These are phyloP conservation scores for Agrilus cyanescens DNA, from an alignment of 2,888 invertebrate genomes.

Conservation along the genomic window DNA sequence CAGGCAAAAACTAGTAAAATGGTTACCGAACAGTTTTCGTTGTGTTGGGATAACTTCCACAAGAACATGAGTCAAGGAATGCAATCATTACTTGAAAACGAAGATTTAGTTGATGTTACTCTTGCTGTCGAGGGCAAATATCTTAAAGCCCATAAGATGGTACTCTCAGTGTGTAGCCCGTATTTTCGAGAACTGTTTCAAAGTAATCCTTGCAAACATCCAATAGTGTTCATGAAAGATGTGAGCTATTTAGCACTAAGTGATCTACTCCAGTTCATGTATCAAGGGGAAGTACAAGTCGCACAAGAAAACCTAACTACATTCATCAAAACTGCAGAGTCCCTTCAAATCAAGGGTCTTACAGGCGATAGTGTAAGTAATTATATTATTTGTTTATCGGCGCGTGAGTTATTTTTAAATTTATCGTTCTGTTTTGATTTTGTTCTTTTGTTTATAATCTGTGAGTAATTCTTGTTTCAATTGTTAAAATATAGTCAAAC, in stretches of 20 bases:
- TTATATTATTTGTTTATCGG: background rate
- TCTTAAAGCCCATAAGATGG: slow-evolving; percentile 64
- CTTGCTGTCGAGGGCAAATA: slow-evolving; percentile 47
- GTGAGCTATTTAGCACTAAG: slow-evolving; percentile 52
- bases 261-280: slow-evolving; percentile 61
- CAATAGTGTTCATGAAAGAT: slow-evolving; percentile 61
- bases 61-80: slow-evolving; percentile 60
- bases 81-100: slow-evolving; percentile 37
- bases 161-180: slow-evolving; percentile 66
- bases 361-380: slow-evolving; percentile 33
- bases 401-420: too few species aligned
- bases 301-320: slow-evolving; percentile 32
- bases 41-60: slow-evolving; percentile 72
- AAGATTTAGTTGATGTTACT: slow-evolving; percentile 37
- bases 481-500: too few species aligned
- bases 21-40: slow-evolving; percentile 53
- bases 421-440: background rate
- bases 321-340: slow-evolving; percentile 36
- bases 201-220: slow-evolving; percentile 59
- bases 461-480: too few species aligned
- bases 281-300: slow-evolving; percentile 53
- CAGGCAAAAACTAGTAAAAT: slow-evolving; percentile 16
- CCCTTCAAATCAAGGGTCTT: slow-evolving; percentile 34
- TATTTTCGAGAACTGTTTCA: slow-evolving; percentile 64
- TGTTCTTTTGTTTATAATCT: background rate